Conservation (phyloP, 2,888 invertebrate species). For the Coenonympha glycerion region DNA sequence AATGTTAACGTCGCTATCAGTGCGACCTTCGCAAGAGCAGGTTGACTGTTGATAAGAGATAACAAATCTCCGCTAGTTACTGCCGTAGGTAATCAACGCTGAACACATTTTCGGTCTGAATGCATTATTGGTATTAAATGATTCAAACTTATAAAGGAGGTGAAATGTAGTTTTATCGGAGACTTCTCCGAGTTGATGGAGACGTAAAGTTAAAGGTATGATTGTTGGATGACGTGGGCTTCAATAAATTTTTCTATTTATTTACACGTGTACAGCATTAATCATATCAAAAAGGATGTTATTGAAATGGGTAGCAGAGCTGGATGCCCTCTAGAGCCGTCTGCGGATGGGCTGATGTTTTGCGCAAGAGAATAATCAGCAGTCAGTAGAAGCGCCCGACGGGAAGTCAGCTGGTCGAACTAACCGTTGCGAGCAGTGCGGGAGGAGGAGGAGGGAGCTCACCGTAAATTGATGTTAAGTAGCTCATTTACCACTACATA, state of each 20-base stretch:
- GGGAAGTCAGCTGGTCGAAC: slow-evolving; percentile 55
- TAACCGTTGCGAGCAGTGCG: slow-evolving; percentile 29
- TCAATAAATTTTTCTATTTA: background rate
- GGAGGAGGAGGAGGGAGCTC: slow-evolving; percentile 16
- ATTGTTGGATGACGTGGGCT: background rate
- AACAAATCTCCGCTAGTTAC: slow-evolving; percentile 41
- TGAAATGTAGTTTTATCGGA: background rate
- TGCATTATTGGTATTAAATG: slow-evolving; percentile 3
- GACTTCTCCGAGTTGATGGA: too few species aligned
- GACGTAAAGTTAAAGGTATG: background rate
- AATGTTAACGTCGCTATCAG: slow-evolving; percentile 47
- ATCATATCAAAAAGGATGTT: slow-evolving; percentile 9
- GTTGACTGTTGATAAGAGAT: slow-evolving; percentile 74
- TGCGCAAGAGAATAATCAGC: slow-evolving; percentile 23
- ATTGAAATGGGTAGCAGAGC: background rate
- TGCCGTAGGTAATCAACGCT: slow-evolving; percentile 18
- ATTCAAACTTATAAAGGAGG: background rate
- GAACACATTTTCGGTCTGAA: background rate
- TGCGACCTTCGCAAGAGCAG: slow-evolving; percentile 69
- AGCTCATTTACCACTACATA: slow-evolving; percentile 11
- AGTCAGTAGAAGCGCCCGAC: too few species aligned
- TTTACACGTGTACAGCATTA: background rate
- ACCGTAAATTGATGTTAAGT: slow-evolving; percentile 23
- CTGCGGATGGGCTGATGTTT: slow-evolving; percentile 21
- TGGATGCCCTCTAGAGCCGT: slow-evolving; percentile 25